Evolutionary conservation across 2,797 vertebrate genomes (phyloP).

Genomic region (Manis crassicaudata): DNA sequence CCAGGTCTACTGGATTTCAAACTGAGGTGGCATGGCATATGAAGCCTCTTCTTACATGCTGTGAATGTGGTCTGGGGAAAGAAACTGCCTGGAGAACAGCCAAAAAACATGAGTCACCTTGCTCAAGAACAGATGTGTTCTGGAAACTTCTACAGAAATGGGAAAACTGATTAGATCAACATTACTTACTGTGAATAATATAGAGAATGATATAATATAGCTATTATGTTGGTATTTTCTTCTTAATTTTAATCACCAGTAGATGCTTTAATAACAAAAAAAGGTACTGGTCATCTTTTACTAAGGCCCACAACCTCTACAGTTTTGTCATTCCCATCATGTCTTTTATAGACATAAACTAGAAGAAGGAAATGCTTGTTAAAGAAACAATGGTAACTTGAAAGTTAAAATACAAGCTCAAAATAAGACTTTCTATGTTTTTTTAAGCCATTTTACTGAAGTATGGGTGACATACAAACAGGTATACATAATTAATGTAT

Average conservation of each 20-base stretch:
- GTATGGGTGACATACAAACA: not conserved
- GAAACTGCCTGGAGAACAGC: not conserved
- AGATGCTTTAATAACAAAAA: slow-evolving; percentile 21
- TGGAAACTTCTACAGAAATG: slow-evolving; percentile 49
- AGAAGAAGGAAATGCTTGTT: not conserved
- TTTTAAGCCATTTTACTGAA: not conserved
- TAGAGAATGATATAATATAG: not conserved
- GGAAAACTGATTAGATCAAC: slow-evolving; percentile 57
- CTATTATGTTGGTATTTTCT: not conserved
- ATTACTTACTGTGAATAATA: slow-evolving; percentile 64
- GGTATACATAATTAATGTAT: not conserved
- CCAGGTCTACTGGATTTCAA: not conserved
- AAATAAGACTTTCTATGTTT: not conserved
- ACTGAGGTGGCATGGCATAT: not conserved
- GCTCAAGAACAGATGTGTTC: not conserved
- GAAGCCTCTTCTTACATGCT: not conserved
- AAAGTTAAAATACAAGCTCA: not conserved
- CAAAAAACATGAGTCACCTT: not conserved
- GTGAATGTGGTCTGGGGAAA: too few species aligned
- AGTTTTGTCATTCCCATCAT: not conserved
- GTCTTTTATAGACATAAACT: not conserved
- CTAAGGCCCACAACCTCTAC: not conserved
- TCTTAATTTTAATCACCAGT: not conserved
- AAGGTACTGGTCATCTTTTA: slow-evolving; percentile 46
- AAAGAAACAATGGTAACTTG: not conserved